These are phyloP conservation scores for Tineola bisselliella DNA, from an alignment of 2,888 invertebrate species.

Conservation along the genomic window DNA sequence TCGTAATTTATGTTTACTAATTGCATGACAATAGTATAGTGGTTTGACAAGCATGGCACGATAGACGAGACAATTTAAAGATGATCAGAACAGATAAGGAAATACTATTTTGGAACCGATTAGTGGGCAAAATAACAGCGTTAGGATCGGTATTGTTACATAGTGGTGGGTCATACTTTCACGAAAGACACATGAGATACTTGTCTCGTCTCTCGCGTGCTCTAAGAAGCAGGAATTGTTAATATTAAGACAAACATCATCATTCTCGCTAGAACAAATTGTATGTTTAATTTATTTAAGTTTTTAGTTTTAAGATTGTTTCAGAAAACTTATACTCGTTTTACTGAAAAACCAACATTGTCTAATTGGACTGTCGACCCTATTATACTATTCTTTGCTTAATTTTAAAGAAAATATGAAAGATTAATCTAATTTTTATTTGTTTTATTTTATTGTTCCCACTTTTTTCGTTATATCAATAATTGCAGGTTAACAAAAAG, in stretches of 20 bases:
- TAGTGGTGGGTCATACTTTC: too few relatives aligned
- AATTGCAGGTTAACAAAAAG: too few relatives aligned
- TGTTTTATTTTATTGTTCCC: conserved; percentile 21
- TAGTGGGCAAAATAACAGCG: too few relatives aligned
- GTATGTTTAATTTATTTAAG: neutral
- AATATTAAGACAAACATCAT: conserved; percentile 14
- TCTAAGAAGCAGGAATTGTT: conserved; percentile 31
- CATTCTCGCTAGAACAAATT: neutral
- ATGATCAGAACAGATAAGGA: too few relatives aligned
- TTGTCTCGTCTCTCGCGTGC: neutral
- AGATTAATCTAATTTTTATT: conserved; percentile 48
- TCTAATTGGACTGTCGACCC: conserved; percentile 48
- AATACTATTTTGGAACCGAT: too few relatives aligned
- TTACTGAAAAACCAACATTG: neutral
- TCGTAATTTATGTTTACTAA: conserved; percentile 35
- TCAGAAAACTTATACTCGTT: neutral
- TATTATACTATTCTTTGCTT: conserved; percentile 67
- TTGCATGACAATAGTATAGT: conserved; percentile 44
- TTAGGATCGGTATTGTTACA: too few relatives aligned
- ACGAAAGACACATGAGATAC: too few relatives aligned
- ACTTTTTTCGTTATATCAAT: too few relatives aligned
- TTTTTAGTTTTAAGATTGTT: neutral
- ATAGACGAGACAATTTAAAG: neutral
- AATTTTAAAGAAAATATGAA: conserved; percentile 60
- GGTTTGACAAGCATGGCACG: conserved; percentile 9